phyloP scores from a whole-genome alignment of 2,888 invertebrate species.

The Diarsia brunnea region DNA sequence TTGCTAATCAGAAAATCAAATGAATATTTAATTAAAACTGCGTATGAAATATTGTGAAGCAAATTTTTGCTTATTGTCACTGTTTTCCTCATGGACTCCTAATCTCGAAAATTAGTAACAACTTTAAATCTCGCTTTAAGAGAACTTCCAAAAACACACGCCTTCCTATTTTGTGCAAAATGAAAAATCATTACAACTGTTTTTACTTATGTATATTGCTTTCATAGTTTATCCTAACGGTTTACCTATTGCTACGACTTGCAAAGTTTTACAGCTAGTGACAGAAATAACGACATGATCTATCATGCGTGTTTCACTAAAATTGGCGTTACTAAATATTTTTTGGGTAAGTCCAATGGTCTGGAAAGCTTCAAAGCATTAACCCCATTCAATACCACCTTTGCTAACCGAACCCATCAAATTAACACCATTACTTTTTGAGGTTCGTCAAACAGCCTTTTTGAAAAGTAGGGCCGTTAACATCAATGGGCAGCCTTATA shows the following conservation, averaged over 20 bases:
- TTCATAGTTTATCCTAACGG: neutral
- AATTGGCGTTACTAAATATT: neutral
- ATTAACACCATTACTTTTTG: slow-evolving; percentile 37
- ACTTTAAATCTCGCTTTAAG: neutral
- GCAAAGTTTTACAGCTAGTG: neutral
- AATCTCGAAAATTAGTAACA: neutral
- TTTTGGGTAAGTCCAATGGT: slow-evolving; percentile 5
- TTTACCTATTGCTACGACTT: no score
- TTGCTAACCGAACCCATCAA: slow-evolving; percentile 21
- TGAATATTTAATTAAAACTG: neutral
- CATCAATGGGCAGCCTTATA: slow-evolving; percentile 24
- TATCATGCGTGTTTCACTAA: neutral
- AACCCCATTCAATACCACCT: slow-evolving; percentile 9
- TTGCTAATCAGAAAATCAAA: neutral
- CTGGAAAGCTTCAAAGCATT: slow-evolving; percentile 13
- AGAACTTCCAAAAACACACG: neutral
- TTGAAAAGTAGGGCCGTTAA: slow-evolving; percentile 18
- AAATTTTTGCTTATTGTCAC: neutral
- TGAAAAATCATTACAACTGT: neutral
- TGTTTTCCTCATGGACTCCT: neutral
- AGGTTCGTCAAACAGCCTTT: slow-evolving; percentile 21
- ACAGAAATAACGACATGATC: neutral
- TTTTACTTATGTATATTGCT: neutral
- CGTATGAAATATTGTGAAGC: neutral
- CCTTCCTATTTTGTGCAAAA: neutral